Base-by-base conservation (phyloP, 2,888 invertebrate species). In the Melanophora roralis region DNA sequence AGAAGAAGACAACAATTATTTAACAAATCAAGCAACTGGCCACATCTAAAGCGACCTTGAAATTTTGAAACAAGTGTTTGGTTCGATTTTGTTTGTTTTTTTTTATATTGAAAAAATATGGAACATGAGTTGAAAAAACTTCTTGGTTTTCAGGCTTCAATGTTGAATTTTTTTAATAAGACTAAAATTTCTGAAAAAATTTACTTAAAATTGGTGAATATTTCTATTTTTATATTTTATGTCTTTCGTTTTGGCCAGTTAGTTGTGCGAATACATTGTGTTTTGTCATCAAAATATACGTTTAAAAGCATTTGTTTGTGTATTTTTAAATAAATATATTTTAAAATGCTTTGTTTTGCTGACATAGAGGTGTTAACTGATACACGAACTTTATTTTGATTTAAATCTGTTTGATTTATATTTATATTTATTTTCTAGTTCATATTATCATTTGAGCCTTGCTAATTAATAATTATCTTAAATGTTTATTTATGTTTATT, bases 61-160 rank as follows among this genome's bases (percentile, higher is more conserved):
- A 53, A 45, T 47, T 47, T 40, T 34, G 19, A 23, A 53, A 59
- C 74, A 68, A 78, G 69, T 65, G 68, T 55, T 67, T n/a, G n/a
- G n/a, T n/a, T 62, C 12, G 16, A 53, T 40, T 67, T 47, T 19
- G 19, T 64, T 65, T 45, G 1, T 16, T 38, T 40, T 51, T 27
- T 27, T 27, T 27, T 27, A n/a, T n/a, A n/a, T n/a, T n/a, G n/a
- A n/a, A n/a, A n/a, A n/a, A n/a, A n/a, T n/a, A n/a, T n/a, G n/a
- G n/a, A n/a, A n/a, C n/a, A n/a, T n/a, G n/a, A n/a, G n/a, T n/a
- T n/a, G n/a, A n/a, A n/a, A n/a, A n/a, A n/a, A n/a, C n/a, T n/a
- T n/a, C n/a, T n/a, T n/a, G n/a, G n/a, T n/a, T n/a, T n/a, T n/a
- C n/a, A n/a, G n/a, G n/a, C n/a, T n/a, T n/a, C n/a, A n/a, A n/a